Base-by-base conservation (phyloP, 2,888 invertebrate species). In the Cetonia aurata region DNA sequence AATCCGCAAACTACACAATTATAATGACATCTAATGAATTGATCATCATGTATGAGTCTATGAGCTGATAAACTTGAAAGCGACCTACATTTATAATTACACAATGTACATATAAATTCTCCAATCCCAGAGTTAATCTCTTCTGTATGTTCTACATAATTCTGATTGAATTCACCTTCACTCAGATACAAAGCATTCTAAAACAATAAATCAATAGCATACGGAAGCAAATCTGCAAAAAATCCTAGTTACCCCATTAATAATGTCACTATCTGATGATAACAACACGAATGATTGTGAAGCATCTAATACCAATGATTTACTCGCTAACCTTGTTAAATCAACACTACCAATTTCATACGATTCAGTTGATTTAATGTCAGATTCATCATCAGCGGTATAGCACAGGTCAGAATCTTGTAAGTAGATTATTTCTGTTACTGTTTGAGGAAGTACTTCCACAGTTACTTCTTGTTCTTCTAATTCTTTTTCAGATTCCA, bases 301-400 rank as follows among this genome's bases (percentile, higher is more conserved):
- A 48, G 76, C 74, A 70, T 77, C 77, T 25, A 76, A 69, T 25
- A 75, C 75, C 60, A 76, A 72, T 0, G 73, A 69, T 62, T 66
- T 70, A 33, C 67, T 71, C 10, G 72, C 69, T 33, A 76, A 56
- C 31, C 68, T 71, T 41, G 75, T 72, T 6, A 75, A 67, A 55
- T 77, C 76, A 13, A 77, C 76, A 19, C 75, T 74, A n/a, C 76
- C 76, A 71, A 77, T 77, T 67, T 77, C 75, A 66, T 76, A 76
- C 4, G 68, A 65, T 62, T 71, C 70, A 31, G 48, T 67, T 15
- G 66, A 55, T 52, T 67, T 69, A 33, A 72, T 70, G 37, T 73
- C 70, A 17, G 68, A 67, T 13, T 72, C 71, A 42, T 71, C 67
- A 15, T 68, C 62, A 17, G 68, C 25, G 31, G 62, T 65, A 10